Percentiles rank a stretch among this genome's conserved stretches.
phyloP scores from a whole-genome alignment of 2,797 vertebrate genomes.

The Telmatherina bonti region DNA sequence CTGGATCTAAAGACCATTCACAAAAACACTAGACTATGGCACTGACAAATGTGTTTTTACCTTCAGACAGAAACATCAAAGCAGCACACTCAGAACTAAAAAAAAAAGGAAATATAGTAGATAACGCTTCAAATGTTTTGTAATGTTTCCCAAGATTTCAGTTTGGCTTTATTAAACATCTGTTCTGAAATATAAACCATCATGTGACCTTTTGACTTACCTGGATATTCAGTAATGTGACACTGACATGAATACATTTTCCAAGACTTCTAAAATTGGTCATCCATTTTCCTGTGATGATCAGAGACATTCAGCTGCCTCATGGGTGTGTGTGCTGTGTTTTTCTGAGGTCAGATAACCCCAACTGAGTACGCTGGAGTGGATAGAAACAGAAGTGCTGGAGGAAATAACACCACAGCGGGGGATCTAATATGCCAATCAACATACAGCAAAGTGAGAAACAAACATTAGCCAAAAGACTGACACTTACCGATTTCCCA shows the following conservation, averaged over 20 bases:
- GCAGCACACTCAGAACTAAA: not conserved
- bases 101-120: not conserved
- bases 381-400: slow-evolving; percentile 63
- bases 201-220: not conserved
- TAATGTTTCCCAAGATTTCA: not conserved
- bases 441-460: slow-evolving; percentile 70
- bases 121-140: not conserved
- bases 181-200: slow-evolving; percentile 3
- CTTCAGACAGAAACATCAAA: slow-evolving; percentile 5
- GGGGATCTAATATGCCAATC: slow-evolving; percentile 74
- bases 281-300: slow-evolving; percentile 47
- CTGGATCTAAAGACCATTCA: not conserved
- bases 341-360: slow-evolving; percentile 72
- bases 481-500: slow-evolving; percentile 44
- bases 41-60: not conserved
- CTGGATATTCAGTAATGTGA: not conserved
- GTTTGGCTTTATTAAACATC: slow-evolving; percentile 8
- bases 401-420: slow-evolving; percentile 81
- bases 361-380: slow-evolving; percentile 66
- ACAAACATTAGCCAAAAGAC: slow-evolving; percentile 58
- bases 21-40: slow-evolving; percentile 8
- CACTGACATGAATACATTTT: not conserved
- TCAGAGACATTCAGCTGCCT: slow-evolving; percentile 58
- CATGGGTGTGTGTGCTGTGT: slow-evolving; percentile 54
- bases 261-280: slow-evolving; percentile 44